Base-by-base conservation (phyloP, 2,888 invertebrate species). In the Trachelus tabidus region DNA sequence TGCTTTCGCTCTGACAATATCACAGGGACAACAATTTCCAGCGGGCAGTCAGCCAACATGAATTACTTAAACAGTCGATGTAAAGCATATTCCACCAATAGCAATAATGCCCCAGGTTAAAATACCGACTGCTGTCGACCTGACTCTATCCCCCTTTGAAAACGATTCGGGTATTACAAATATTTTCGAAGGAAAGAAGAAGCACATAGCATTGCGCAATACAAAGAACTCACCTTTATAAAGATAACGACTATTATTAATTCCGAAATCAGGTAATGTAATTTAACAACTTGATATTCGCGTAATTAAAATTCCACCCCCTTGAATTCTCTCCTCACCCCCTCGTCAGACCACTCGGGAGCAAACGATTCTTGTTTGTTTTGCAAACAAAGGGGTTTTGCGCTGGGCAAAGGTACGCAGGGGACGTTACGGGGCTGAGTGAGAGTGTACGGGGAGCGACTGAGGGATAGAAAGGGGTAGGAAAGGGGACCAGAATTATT, bases 321-420 rank as follows among this genome's bases (percentile, higher is more conserved):
- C 73, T 77, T 34, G 85, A 85, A 85, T 82, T 84, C 82, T 81
- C 79, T 77, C 76, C 81, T 30, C 76, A 35, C 80, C 69, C 79
- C 76, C 73, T 73, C 73, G 75, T 76, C 79, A 80, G 82, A 83
- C 82, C 85, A 84, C 85, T 85, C 85, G 82, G 85, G 85, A 87
- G 88, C 89, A 89, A 90, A 89, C 90, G 88, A 89, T 90, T 90
- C 90, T 89, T 90, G 90, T 90, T 90, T 90, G 90, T 90, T 89
- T 90, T 89, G 90, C 89, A 90, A 90, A 90, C 90, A 90, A 90
- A 89, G 88, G 89, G 89, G 81, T 74, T 74, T 74, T 34, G 79
- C 76, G 34, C n/a, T 30, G 35, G 30, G 34, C 35, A 23, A 74
- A 30, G 37, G 37, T 71, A 71, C 71, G 71, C 31, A 15, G 71